A percentile compares a stretch with the other conserved stretches of the same genome.
Conservation (phyloP, 2,797 vertebrate genomes). For the Danio jaintianensis region DNA sequence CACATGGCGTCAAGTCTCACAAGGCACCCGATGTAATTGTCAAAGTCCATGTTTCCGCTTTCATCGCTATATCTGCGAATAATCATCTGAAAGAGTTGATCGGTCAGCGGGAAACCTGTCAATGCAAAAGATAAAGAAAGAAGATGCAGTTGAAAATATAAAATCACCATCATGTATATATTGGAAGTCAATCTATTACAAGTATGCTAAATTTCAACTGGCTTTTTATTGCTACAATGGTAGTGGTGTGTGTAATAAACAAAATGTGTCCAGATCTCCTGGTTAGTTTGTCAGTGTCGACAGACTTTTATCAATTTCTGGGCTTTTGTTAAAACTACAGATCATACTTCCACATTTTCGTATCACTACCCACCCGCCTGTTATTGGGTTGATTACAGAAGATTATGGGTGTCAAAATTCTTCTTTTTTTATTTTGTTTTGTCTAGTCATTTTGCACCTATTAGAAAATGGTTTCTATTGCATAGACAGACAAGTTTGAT, state of each 20-base stretch:
- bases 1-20: constrained; percentile 97
- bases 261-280: too few species aligned
- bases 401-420: neutral
- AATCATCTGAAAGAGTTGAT: constrained; percentile 82
- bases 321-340: neutral
- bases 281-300: neutral
- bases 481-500: neutral
- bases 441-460: neutral
- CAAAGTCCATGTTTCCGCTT: constrained; percentile 89
- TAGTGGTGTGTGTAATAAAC: neutral
- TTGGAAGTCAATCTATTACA: neutral
- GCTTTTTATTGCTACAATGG: neutral
- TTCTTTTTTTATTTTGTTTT: neutral
- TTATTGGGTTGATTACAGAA: neutral
- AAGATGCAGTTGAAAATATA: neutral
- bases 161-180: neutral
- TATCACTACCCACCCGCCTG: too few species aligned
- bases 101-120: constrained; percentile 86
- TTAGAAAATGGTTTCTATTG: neutral
- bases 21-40: constrained; percentile 93
- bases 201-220: neutral
- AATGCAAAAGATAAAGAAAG: neutral
- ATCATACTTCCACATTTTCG: neutral
- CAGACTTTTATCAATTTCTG: neutral
- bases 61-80: constrained; percentile 85